Evolutionary conservation across 2,113 vertebrate genomes (phyloP), one percentile per base, ranked within the genome.

Genomic region (Ornithorhynchus anatinus): DNA sequence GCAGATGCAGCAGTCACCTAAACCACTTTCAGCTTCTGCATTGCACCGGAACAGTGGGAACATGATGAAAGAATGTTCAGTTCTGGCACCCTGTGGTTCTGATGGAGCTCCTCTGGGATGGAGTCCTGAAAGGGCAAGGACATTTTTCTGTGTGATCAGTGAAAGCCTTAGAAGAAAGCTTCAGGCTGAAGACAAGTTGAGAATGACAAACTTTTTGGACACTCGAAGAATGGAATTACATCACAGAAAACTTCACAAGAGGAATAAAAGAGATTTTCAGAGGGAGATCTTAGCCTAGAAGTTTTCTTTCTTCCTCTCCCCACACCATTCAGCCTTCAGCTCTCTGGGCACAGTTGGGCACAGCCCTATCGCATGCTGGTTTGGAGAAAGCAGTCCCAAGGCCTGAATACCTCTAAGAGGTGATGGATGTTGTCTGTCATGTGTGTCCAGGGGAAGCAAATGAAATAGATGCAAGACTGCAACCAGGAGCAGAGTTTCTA

Each of bases 101-200:
- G n/a, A 10, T 72, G 72, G 58, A 53, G 78, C 59, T 79, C 69
- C 51, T 12, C 39, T 31, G 44, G 22, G 73, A 59, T 75, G 62
- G 62, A 47, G 59, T 68, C 71, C 58, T 57, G 61, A 79, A 76
- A 86, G 65, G 65, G 39, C 53, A 74, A 64, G 56, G 72, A 54
- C 39, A 29, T 74, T 74, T 72, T 72, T 27, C 59, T 67, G 52
- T 79, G 63, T 59, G 65, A 77, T 74, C 66, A 32, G 22, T 60
- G 59, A 68, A 47, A 66, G 67, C 37, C 47, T 43, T 40, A 77
- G 66, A 73, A 75, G 10, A 31, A 59, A 36, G 40, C 59, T 69
- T 25, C 65, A 54, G 65, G 47, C 47, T 42, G 60, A 60, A 48
- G 51, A 43, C 32, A 54, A 39, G 66, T 25, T 60, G 51, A 60